Evolutionary conservation across 2,888 invertebrate genomes (phyloP).

Genomic region (Zhuqinia jingwanae): DNA sequence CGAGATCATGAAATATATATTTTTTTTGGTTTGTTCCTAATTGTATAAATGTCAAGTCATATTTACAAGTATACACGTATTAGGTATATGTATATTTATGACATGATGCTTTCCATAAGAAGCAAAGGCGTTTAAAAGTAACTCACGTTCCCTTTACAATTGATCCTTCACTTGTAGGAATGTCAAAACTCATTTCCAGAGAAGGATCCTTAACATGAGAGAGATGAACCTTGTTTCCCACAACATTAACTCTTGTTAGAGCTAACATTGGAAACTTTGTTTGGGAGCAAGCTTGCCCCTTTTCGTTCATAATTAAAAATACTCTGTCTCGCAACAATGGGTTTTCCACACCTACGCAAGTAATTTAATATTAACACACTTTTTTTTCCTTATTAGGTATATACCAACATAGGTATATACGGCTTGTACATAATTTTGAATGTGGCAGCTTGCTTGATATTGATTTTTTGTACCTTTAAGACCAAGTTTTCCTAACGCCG

Average conservation of each 20-base stretch:
- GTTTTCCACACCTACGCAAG: conserved; percentile 44
- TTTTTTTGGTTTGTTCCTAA: too few relatives aligned
- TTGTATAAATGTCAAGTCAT: too few relatives aligned
- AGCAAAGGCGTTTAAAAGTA: too few relatives aligned
- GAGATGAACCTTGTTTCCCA: conserved; percentile 61
- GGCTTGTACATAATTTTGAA: too few relatives aligned
- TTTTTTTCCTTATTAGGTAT: too few relatives aligned
- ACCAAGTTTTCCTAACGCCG: conserved; percentile 52
- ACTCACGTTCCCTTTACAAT: conserved; percentile 21
- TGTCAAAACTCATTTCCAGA: conserved; percentile 45
- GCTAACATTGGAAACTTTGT: conserved; percentile 65
- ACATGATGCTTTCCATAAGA: too few relatives aligned
- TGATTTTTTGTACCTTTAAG: conserved; percentile 63
- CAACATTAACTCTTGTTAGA: conserved; percentile 45
- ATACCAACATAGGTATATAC: too few relatives aligned
- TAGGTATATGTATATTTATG: too few relatives aligned
- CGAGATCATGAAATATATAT: too few relatives aligned
- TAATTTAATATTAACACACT: too few relatives aligned
- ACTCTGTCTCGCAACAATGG: conserved; percentile 72
- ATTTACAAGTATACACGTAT: too few relatives aligned
- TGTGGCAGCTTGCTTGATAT: too few relatives aligned
- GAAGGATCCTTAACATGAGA: conserved; percentile 51
- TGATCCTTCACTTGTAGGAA: conserved; percentile 41
- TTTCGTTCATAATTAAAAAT: conserved; percentile 71
- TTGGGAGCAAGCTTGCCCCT: conserved; percentile 63